A percentile compares a stretch with the other conserved stretches of the same genome.
Evolutionary conservation across 2,888 invertebrate species (phyloP).

Genomic region (Orthosia gothica): DNA sequence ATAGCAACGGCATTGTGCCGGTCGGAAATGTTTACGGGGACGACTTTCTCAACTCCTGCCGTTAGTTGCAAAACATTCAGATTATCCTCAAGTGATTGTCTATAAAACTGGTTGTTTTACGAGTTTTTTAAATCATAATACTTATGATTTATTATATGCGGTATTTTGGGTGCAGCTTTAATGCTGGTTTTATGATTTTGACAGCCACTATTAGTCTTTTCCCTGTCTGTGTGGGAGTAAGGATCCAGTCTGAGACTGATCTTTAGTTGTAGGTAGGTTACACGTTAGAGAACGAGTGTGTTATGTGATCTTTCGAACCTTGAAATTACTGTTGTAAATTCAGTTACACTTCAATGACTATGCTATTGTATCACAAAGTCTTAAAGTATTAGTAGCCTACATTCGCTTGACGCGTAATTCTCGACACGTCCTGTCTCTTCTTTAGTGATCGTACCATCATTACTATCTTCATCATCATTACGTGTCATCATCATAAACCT

Average conservation of each 20-base stretch:
- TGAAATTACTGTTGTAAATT: neutral
- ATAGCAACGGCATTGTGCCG: neutral
- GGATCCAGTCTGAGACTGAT: neutral
- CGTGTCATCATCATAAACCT: neutral
- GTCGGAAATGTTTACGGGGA: slow-evolving; percentile 28
- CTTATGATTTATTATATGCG: slow-evolving; percentile 2
- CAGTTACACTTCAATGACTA: neutral
- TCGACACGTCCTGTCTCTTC: no score
- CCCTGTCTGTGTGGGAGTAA: neutral
- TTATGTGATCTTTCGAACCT: neutral
- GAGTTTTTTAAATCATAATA: slow-evolving; percentile 1
- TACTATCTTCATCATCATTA: neutral
- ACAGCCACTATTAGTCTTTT: slow-evolving; percentile 1
- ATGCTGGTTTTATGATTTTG: slow-evolving; percentile 15
- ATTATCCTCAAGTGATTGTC: slow-evolving; percentile 12
- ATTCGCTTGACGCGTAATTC: neutral
- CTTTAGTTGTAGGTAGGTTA: neutral
- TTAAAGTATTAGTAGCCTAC: no score
- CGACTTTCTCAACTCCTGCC: slow-evolving; percentile 1
- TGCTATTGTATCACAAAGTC: neutral
- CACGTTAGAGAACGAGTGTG: neutral
- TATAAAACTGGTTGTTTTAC: slow-evolving; percentile 10
- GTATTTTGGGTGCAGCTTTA: slow-evolving; percentile 25
- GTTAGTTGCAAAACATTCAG: slow-evolving; percentile 4
- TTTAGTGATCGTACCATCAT: no score